phyloP scores from a whole-genome alignment of 2,888 invertebrate species.

The Drosophila incognita region DNA sequence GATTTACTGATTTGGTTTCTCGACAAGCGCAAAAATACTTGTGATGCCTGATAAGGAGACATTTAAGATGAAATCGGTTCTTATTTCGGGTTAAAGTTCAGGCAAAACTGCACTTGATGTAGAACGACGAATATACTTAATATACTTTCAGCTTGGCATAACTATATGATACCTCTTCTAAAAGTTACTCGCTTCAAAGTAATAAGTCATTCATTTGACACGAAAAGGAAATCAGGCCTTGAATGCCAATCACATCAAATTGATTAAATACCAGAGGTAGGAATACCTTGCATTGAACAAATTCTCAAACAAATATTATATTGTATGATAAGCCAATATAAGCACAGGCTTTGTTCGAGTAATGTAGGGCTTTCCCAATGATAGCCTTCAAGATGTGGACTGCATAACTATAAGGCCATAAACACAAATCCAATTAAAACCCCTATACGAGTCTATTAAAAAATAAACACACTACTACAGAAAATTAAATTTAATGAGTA shows the following conservation, averaged over 20 bases:
- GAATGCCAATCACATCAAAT: neutral
- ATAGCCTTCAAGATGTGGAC: conserved; percentile 17
- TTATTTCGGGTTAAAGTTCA: conserved; percentile 36
- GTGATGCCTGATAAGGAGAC: conserved; percentile 44
- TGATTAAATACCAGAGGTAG: neutral
- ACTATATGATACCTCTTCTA: neutral
- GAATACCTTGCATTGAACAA: conserved; percentile 3
- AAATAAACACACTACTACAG: conserved; percentile 23
- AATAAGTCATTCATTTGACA: neutral
- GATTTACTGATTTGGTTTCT: conserved; percentile 25
- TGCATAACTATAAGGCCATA: conserved; percentile 8
- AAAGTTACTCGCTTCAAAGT: neutral
- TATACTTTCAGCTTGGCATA: neutral
- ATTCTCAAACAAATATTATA: neutral
- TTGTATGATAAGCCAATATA: neutral
- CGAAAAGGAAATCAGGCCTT: neutral
- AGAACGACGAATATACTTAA: neutral
- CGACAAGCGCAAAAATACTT: conserved; percentile 15
- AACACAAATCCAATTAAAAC: conserved; percentile 27
- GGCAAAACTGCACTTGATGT: neutral
- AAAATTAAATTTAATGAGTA: conserved; percentile 76
- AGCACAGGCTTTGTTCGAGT: conserved; percentile 11
- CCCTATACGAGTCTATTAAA: conserved; percentile 32
- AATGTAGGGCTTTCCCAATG: neutral
- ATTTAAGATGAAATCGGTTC: conserved; percentile 9